phyloP scores from a whole-genome alignment of 1,140 invertebrate species.

The Drosophila arawakana region DNA sequence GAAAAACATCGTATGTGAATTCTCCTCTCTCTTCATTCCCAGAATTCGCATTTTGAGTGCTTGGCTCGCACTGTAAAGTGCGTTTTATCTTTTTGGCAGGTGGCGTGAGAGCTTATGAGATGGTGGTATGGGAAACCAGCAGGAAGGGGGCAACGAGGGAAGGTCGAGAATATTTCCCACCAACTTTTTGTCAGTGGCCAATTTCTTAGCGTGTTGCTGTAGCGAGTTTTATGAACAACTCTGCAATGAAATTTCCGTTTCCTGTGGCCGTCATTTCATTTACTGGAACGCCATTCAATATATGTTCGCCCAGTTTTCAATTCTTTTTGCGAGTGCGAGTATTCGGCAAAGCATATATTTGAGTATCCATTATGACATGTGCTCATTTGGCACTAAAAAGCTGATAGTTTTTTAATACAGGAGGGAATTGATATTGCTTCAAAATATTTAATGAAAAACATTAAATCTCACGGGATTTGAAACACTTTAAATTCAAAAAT shows the following conservation, averaged over 20 bases:
- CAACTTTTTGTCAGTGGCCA: constrained; percentile 49
- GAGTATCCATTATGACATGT: constrained; percentile 10
- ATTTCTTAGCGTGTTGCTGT: constrained; percentile 48
- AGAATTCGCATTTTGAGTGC: constrained; percentile 7
- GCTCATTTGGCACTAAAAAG: neutral
- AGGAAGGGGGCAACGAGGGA: neutral
- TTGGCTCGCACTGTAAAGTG: constrained; percentile 52
- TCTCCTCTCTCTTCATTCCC: constrained; percentile 9
- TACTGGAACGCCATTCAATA: constrained; percentile 34
- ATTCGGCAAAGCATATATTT: neutral
- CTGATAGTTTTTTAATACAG: neutral
- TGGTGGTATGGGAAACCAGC: neutral
- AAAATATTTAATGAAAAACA: too few species aligned
- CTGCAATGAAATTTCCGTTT: constrained; percentile 56
- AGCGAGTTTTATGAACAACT: constrained; percentile 47
- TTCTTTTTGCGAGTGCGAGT: neutral
- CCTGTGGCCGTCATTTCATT: constrained; percentile 53
- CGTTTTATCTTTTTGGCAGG: constrained; percentile 75
- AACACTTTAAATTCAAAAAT: too few species aligned
- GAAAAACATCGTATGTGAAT: constrained; percentile 56
- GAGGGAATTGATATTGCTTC: neutral
- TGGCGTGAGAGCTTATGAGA: constrained; percentile 13
- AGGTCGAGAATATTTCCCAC: constrained; percentile 14
- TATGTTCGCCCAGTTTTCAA: constrained; percentile 11
- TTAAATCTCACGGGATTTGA: too few species aligned